These are phyloP conservation scores for Zeugodacus cucurbitae DNA, from an alignment of 1,140 invertebrate species.

Conservation along the genomic window DNA sequence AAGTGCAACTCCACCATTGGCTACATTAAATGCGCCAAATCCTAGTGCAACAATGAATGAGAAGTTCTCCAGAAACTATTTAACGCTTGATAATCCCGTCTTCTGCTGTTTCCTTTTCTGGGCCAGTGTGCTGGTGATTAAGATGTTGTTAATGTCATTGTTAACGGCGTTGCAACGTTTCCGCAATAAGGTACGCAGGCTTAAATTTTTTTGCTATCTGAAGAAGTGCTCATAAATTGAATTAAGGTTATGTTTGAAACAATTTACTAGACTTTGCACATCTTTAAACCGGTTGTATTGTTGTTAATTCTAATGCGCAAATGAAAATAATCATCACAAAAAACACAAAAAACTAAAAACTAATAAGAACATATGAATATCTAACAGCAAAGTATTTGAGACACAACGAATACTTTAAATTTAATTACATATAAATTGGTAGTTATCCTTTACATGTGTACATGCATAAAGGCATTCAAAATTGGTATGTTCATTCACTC, in stretches of 20 bases:
- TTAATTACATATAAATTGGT: too few species aligned
- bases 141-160: constrained; percentile 69
- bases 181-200: constrained; percentile 63
- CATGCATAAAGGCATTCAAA: not conserved
- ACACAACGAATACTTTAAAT: not conserved
- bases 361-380: not conserved
- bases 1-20: not conserved
- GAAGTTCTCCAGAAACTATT: constrained; percentile 40
- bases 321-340: not conserved
- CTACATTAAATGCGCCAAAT: not conserved
- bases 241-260: not conserved
- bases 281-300: not conserved
- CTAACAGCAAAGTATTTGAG: not conserved
- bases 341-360: not conserved
- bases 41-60: not conserved
- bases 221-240: not conserved
- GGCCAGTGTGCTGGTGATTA: constrained; percentile 67
- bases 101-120: constrained; percentile 68
- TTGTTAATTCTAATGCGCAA: not conserved
- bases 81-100: constrained; percentile 64
- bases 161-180: constrained; percentile 68
- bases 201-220: not conserved
- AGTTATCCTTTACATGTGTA: not conserved
- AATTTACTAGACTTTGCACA: not conserved
- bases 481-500: not conserved